Evolutionary conservation across 2,888 invertebrate species (phyloP).

Genomic region (Onthophagus sagittarius): DNA sequence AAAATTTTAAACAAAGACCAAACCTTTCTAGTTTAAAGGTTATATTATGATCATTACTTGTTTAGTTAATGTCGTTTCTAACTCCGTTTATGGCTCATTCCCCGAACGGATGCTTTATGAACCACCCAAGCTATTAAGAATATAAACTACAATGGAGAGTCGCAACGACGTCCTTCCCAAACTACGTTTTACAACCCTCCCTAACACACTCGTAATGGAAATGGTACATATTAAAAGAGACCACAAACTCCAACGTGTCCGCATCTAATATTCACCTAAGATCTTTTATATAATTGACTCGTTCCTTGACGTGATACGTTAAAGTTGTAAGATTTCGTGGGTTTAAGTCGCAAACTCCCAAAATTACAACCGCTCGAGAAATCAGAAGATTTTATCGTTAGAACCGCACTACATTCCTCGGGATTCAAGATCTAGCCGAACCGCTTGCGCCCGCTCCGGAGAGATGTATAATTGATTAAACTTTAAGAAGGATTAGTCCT

Average conservation of each 20-base stretch:
- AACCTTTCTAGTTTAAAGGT: no score
- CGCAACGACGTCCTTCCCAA: not conserved
- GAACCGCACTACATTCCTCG: not conserved
- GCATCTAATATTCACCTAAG: not conserved
- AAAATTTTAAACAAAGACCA: no score
- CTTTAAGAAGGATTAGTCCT: slow-evolving; percentile 27
- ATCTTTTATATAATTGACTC: not conserved
- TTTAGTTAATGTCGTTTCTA: no score
- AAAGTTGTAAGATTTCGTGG: not conserved
- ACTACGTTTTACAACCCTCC: not conserved
- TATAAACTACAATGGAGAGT: not conserved
- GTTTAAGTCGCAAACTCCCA: not conserved
- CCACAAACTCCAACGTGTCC: not conserved
- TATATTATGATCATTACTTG: no score
- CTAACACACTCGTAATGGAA: not conserved
- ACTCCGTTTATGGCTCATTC: not conserved
- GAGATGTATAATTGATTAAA: slow-evolving; percentile 27
- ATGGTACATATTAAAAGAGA: no score
- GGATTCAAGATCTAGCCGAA: not conserved
- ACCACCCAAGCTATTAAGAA: not conserved
- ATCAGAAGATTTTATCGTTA: not conserved
- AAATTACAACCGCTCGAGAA: not conserved
- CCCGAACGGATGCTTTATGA: not conserved
- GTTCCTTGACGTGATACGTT: not conserved
- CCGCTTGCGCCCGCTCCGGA: slow-evolving; percentile 2